Percentiles rank a stretch among this genome's conserved stretches.
phyloP scores from a whole-genome alignment of 2,888 invertebrate genomes.

The Drosophila nigricruria region DNA sequence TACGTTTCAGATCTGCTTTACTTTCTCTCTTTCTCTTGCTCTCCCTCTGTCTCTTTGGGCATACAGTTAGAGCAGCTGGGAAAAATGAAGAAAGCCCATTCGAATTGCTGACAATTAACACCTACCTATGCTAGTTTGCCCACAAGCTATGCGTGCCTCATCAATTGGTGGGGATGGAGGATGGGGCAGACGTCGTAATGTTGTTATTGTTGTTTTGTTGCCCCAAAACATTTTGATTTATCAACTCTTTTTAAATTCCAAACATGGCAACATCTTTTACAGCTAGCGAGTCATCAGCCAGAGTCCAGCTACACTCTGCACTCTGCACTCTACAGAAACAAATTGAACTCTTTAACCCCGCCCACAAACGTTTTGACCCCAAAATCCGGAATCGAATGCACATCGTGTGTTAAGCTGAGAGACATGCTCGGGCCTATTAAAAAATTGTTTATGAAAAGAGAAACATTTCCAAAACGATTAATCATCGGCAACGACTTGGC shows the following conservation, averaged over 20 bases:
- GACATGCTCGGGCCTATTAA: constrained; percentile 73
- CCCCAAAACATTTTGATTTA: constrained; percentile 76
- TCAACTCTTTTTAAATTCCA: constrained; percentile 78
- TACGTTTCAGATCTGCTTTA: constrained; percentile 10
- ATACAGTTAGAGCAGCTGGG: constrained; percentile 3
- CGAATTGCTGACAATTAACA: constrained; percentile 70
- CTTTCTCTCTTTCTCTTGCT: neutral
- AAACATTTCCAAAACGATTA: constrained; percentile 82
- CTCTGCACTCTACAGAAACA: constrained; percentile 68
- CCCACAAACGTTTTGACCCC: constrained; percentile 64
- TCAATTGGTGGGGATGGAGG: neutral
- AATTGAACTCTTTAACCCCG: constrained; percentile 81
- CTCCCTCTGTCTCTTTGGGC: constrained; percentile 31
- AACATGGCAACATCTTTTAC: constrained; percentile 70
- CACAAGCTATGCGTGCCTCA: constrained; percentile 38
- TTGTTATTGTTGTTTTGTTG: constrained; percentile 21
- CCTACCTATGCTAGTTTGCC: constrained; percentile 45
- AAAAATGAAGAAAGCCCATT: constrained; percentile 30
- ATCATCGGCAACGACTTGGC: constrained; percentile 72
- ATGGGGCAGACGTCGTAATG: too few species aligned
- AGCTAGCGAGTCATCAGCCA: constrained; percentile 49
- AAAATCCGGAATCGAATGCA: constrained; percentile 11
- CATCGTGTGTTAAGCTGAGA: constrained; percentile 20
- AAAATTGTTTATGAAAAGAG: constrained; percentile 84
- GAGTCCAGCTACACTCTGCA: constrained; percentile 72